Evolutionary conservation across 2,888 invertebrate genomes (phyloP).

Genomic region (Hypolimnas misippus): DNA sequence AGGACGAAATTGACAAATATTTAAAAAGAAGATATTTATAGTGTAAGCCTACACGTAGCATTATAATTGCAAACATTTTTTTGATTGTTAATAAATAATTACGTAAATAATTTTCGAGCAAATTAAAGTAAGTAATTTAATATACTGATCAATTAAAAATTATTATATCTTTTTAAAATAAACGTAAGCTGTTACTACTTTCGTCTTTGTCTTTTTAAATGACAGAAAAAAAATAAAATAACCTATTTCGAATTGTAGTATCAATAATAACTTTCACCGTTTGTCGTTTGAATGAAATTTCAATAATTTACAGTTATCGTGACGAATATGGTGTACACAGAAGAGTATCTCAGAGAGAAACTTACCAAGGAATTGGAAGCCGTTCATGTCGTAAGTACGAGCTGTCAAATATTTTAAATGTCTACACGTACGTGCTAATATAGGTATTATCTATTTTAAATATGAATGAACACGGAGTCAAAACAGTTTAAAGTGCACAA

Average conservation of each 20-base stretch:
- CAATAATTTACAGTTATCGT: conserved; percentile 40
- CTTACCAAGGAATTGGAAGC: conserved; percentile 87
- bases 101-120: too few species aligned
- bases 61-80: too few species aligned
- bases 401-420: conserved; percentile 66
- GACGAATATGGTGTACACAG: conserved; percentile 86
- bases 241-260: conserved; percentile 27
- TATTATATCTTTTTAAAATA: too few species aligned
- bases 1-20: not conserved
- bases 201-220: conserved; percentile 1
- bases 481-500: conserved; percentile 41
- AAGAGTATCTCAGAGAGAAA: conserved; percentile 86
- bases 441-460: conserved; percentile 44
- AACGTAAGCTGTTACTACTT: not conserved
- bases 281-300: conserved; percentile 16
- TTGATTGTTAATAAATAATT: too few species aligned
- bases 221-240: conserved; percentile 34
- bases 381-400: conserved; percentile 87
- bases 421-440: conserved; percentile 61
- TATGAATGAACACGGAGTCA: conserved; percentile 53
- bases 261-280: conserved; percentile 19
- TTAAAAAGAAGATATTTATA: too few species aligned
- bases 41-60: too few species aligned
- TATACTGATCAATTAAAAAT: too few species aligned
- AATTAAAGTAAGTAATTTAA: too few species aligned